Conservation (phyloP, 2,888 invertebrate genomes). For the Lamproptera curius region DNA sequence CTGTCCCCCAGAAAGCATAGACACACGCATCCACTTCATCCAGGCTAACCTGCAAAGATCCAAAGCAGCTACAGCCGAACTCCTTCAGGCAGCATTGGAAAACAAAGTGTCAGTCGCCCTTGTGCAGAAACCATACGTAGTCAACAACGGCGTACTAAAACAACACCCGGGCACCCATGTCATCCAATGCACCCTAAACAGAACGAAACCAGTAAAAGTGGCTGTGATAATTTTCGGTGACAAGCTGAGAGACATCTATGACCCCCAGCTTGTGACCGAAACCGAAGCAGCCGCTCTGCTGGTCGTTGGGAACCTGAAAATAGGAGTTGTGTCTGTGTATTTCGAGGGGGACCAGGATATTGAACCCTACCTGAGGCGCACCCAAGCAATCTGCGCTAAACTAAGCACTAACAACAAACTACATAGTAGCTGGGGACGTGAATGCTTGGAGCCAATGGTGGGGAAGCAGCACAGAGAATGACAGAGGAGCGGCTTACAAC, state of each 20-base stretch:
- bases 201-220: constrained; percentile 23
- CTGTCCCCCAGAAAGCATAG: no score
- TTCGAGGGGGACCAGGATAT: constrained; percentile 24
- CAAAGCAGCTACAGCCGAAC: constrained; percentile 27
- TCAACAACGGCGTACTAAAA: constrained; percentile 21
- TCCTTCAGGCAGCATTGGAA: constrained; percentile 22
- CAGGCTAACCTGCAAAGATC: constrained; percentile 29
- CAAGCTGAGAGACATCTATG: constrained; percentile 18
- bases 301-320: constrained; percentile 21
- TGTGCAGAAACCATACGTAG: constrained; percentile 36
- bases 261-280: constrained; percentile 28
- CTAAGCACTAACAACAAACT: background rate
- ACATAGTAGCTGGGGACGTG: constrained; percentile 21
- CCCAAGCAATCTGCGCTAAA: constrained; percentile 19
- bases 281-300: constrained; percentile 24
- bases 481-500: constrained; percentile 17
- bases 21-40: no score
- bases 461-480: constrained; percentile 10
- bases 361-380: constrained; percentile 12
- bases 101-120: constrained; percentile 21
- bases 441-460: constrained; percentile 21
- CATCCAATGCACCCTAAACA: constrained; percentile 27
- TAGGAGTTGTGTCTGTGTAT: constrained; percentile 25
- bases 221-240: constrained; percentile 28
- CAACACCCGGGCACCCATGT: constrained; percentile 22